Base-by-base conservation (phyloP, 2,888 invertebrate genomes). In the Leptogaster cylindrica region DNA sequence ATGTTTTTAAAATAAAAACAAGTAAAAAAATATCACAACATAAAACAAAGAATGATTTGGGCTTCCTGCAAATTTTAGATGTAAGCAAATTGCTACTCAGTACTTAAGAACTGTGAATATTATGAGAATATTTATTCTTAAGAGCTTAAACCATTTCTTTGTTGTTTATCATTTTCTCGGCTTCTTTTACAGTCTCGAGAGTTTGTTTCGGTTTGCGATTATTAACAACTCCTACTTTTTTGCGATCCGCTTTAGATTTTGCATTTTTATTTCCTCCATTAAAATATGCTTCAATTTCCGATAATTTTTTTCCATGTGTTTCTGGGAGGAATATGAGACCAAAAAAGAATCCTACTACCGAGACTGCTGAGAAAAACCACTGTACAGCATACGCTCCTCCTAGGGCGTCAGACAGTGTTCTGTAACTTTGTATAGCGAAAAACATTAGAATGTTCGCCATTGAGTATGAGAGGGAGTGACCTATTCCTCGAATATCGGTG, bases 261-360 rank as follows among this genome's bases (percentile, higher is more conserved):
- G 72, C 75, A 64, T 79, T 79, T 7, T 71, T 73, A 33, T 79
- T 78, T 18, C 82, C 75, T 0, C 85, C 85, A 1, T 82, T 81
- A 73, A 84, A 87, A 74, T 87, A 86, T 63, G 84, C 83, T 67
- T 85, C 84, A 68, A 88, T 87, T 73, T 87, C 87, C 46, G 82
- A 80, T 12, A 87, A 75, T 2, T 85, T 83, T 72, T 86, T 83
- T 0, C 87, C 87, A 75, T 87, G 87, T 0, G 88, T 88, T 79
- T 88, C 88, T 0, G 88, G 88, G 51, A 88, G 75, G 36, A 83
- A 75, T 36, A 84, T 82, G 27, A 74, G 50, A 28, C 68, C 73
- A 64, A 73, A 74, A 33, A 73, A 70, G 48, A 74, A 73, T 6
- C 77, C 80, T 1, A 77, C 75, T 1, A 85, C 68, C 0, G 85